Base-by-base conservation (phyloP, 1,140 invertebrate genomes). In the Paraescarpia echinospica region DNA sequence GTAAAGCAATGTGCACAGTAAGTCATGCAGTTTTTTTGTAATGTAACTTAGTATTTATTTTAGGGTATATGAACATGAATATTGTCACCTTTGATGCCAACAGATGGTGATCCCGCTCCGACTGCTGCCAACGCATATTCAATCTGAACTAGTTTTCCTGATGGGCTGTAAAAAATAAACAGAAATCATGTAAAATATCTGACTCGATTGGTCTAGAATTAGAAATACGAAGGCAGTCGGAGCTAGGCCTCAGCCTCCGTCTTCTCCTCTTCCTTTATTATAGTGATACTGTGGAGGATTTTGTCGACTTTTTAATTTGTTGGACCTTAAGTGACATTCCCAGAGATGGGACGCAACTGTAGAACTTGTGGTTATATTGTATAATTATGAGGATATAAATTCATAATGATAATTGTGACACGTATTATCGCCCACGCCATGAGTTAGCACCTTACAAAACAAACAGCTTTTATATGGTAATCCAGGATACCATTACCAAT, bases 111-210 rank as follows among this genome's bases (percentile, higher is more conserved):
- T 93, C 99, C 99, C 93, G 98, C 98, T 92, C 98, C 98, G 33
- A 99, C 99, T 77, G 99, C 99, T 92, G 98, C 98, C 96, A 99
- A 97, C 1, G 99, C 99, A 98, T 99, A 99, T 97, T 99, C 99
- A 95, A 99, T 99, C 97, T 99, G 99, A 35, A 99, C 99, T 93
- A 99, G 97, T 96, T 99, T 99, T 94, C 99, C 99, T 34, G 99
- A 99, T 22, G 99, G 99, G 96, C 99, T 99, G 96, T 91, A 97
- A 97, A 94, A 93, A 93, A 94, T n/a, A 92, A 94, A 91, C 91
- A n/a, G n/a, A n/a, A n/a, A 88, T 93, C 91, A 88, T 92, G 89
- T 77, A 41, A 6, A 89, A 92, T 34, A 77, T 92, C 89, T 34
- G 8, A 12, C 9, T 4, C 9, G 31, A 6, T 59, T 33, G 31